Evolutionary conservation across 2,888 invertebrate species (phyloP).

Genomic region (Lamproptera curius): DNA sequence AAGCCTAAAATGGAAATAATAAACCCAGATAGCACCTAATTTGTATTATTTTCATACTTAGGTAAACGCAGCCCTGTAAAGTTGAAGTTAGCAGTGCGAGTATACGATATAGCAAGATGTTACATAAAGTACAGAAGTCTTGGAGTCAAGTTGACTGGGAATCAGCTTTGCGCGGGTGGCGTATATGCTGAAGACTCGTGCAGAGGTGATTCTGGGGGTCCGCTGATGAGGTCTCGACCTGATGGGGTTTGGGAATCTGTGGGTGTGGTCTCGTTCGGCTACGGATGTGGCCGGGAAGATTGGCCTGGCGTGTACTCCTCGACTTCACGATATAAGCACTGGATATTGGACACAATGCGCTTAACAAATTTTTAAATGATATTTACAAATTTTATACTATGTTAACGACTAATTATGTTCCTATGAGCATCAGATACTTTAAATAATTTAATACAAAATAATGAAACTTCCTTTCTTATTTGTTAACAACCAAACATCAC

Average conservation of each 20-base stretch:
- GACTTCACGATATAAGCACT: conserved; percentile 78
- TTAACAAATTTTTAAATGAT: conserved; percentile 42
- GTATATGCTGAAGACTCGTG: conserved; percentile 83
- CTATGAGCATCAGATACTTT: no score
- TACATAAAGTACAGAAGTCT: conserved; percentile 63
- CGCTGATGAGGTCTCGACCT: conserved; percentile 79
- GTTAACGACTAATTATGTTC: no score
- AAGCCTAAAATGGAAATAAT: no score
- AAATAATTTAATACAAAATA: no score
- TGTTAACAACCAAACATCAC: no score
- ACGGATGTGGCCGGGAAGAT: conserved; percentile 80
- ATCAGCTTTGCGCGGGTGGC: conserved; percentile 85
- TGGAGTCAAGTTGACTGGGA: conserved; percentile 67
- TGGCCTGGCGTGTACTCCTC: conserved; percentile 84
- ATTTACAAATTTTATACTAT: background rate
- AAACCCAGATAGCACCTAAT: no score
- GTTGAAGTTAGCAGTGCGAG: conserved; percentile 79
- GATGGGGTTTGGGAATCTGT: conserved; percentile 76
- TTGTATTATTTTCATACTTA: no score
- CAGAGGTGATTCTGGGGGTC: conserved; percentile 87
- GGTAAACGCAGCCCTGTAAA: conserved; percentile 78
- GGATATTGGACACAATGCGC: conserved; percentile 73
- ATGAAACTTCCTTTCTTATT: no score
- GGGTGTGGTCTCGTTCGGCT: conserved; percentile 84
- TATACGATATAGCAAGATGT: conserved; percentile 75